phyloP scores from a whole-genome alignment of 2,113 vertebrate genomes.

The Rostratula benghalensis region DNA sequence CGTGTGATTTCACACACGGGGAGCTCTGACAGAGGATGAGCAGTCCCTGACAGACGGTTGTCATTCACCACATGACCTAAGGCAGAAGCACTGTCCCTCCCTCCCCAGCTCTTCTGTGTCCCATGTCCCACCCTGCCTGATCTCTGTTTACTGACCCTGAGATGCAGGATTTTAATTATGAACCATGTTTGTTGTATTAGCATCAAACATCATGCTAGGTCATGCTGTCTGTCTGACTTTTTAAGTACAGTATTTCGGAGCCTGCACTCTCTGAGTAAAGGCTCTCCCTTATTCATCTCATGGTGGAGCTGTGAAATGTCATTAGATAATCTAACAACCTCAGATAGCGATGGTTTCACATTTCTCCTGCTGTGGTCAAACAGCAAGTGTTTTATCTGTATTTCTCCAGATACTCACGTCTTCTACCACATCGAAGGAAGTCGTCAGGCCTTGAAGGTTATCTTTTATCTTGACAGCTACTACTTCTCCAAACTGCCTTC shows the following conservation, averaged over 20 bases:
- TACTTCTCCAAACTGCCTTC: constrained; percentile 94
- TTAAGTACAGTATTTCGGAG: not conserved
- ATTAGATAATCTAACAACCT: not conserved
- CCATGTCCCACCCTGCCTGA: not conserved
- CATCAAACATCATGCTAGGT: not conserved
- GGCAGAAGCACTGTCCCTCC: not conserved
- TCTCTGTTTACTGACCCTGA: not conserved
- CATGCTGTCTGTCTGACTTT: not conserved
- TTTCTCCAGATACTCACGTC: constrained; percentile 85
- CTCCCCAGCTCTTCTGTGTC: not conserved
- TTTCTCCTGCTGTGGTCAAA: not conserved
- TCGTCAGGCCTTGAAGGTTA: constrained; percentile 90
- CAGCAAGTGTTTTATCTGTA: constrained; percentile 31
- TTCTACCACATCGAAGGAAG: constrained; percentile 95
- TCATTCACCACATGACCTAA: not conserved
- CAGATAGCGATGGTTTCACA: not conserved
- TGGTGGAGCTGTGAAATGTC: not conserved
- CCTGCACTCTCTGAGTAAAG: not conserved
- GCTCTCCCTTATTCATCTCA: not conserved
- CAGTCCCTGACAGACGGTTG: not conserved
- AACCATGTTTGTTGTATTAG: not conserved
- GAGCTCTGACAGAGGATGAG: not conserved
- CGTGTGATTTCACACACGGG: not conserved
- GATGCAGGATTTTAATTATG: not conserved
- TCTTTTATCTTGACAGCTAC: constrained; percentile 92